Conservation (phyloP, 2,113 vertebrate genomes). For the Ibidorhyncha struthersii region DNA sequence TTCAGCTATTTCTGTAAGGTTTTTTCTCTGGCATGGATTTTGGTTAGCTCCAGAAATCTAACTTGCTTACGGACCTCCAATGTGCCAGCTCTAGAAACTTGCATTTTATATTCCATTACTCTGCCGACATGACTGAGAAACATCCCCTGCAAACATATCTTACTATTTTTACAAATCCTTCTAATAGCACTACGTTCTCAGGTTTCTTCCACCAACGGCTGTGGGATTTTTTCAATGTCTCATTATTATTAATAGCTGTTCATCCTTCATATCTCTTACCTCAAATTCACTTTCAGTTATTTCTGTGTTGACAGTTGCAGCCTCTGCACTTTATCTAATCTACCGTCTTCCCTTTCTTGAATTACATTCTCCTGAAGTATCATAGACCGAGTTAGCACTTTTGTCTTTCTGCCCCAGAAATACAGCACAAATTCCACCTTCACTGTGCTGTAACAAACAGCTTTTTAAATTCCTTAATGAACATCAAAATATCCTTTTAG, state of each 20-base stretch:
- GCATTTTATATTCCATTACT: constrained; percentile 35
- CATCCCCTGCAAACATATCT: constrained; percentile 27
- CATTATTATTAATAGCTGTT: constrained; percentile 61
- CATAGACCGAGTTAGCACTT: background rate
- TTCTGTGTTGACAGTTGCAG: constrained; percentile 56
- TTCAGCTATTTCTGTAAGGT: constrained; percentile 9
- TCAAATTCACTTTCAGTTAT: constrained; percentile 44
- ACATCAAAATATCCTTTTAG: background rate
- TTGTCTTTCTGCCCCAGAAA: background rate
- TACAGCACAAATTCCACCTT: background rate
- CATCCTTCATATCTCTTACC: constrained; percentile 36
- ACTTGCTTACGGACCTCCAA: background rate
- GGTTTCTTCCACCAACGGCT: background rate
- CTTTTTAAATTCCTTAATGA: background rate
- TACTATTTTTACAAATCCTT: constrained; percentile 40
- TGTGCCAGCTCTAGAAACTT: background rate
- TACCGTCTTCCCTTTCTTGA: background rate
- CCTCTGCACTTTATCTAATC: constrained; percentile 45
- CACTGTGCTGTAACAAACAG: background rate
- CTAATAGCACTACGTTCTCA: constrained; percentile 10
- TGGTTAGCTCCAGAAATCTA: background rate
- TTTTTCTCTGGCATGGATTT: background rate
- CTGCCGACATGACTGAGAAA: background rate
- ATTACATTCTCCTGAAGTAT: background rate
- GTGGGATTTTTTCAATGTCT: constrained; percentile 15